Evolutionary conservation across 2,888 invertebrate species (phyloP).

Genomic region (Sipha maydis): DNA sequence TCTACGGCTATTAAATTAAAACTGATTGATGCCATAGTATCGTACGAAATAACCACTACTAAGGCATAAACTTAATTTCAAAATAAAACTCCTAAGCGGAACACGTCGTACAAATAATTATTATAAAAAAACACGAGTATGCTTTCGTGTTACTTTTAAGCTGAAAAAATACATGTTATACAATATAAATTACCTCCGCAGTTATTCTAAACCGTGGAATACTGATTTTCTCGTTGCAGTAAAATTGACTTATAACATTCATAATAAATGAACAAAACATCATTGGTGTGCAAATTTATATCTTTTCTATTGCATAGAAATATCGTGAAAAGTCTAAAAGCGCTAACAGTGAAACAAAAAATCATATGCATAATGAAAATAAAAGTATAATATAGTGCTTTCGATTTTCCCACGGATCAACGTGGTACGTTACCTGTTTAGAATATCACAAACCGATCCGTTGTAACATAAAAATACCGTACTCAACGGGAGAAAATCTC

Average conservation of each 20-base stretch:
- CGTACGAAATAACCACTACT: neutral
- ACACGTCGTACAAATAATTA: neutral
- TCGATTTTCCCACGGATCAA: neutral
- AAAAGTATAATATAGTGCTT: neutral
- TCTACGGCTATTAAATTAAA: too few species aligned
- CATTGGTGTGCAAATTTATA: neutral
- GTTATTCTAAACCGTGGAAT: neutral
- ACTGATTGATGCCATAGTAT: too few species aligned
- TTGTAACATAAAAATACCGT: neutral
- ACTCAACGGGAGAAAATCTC: neutral
- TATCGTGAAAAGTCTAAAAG: neutral
- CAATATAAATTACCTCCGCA: neutral
- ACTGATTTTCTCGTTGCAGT: neutral
- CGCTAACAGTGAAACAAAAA: neutral
- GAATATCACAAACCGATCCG: neutral
- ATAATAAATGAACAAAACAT: neutral
- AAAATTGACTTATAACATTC: neutral
- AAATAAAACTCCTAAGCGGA: neutral
- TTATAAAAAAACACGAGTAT: neutral
- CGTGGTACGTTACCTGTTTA: neutral
- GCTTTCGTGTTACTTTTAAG: neutral
- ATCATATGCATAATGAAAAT: neutral
- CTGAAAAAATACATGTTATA: neutral
- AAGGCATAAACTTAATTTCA: neutral
- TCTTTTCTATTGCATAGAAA: neutral